These are phyloP conservation scores for Euglossa dilemma DNA, from an alignment of 1,140 invertebrate species.

Conservation along the genomic window DNA sequence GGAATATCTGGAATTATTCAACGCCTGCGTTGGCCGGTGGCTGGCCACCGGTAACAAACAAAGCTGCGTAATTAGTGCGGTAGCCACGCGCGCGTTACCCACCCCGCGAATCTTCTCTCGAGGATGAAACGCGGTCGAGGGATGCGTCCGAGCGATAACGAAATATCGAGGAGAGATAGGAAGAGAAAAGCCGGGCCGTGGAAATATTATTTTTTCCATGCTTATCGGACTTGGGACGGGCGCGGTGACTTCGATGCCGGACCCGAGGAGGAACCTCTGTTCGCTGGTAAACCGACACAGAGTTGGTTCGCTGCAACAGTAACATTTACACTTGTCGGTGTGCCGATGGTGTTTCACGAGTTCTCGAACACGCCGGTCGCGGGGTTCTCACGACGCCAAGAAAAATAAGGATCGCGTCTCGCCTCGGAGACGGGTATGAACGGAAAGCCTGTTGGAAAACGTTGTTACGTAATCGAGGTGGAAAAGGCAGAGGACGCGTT, in stretches of 20 bases:
- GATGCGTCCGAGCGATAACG: not conserved
- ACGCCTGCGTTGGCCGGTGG: constrained; percentile 24
- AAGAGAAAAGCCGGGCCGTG: no score
- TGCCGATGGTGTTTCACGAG: no score
- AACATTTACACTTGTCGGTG: constrained; percentile 59
- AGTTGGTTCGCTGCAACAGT: constrained; percentile 9
- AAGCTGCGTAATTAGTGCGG: constrained; percentile 1
- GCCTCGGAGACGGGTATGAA: constrained; percentile 12
- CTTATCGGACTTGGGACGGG: no score
- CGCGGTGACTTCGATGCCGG: constrained; percentile 47
- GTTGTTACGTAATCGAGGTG: not conserved
- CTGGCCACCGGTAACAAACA: not conserved
- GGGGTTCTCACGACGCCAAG: no score
- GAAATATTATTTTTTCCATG: no score
- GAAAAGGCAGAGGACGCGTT: not conserved
- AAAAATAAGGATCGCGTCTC: no score
- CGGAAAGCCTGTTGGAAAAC: not conserved
- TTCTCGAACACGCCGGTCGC: no score
- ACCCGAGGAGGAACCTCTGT: constrained; percentile 30
- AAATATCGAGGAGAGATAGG: not conserved
- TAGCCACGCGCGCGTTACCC: not conserved
- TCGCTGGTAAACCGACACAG: not conserved
- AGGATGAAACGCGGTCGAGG: not conserved
- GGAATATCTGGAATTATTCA: constrained; percentile 56
- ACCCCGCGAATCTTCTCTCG: not conserved